These are phyloP conservation scores for Dolichopus griseipennis DNA, from an alignment of 2,888 invertebrate genomes.

Conservation along the genomic window DNA sequence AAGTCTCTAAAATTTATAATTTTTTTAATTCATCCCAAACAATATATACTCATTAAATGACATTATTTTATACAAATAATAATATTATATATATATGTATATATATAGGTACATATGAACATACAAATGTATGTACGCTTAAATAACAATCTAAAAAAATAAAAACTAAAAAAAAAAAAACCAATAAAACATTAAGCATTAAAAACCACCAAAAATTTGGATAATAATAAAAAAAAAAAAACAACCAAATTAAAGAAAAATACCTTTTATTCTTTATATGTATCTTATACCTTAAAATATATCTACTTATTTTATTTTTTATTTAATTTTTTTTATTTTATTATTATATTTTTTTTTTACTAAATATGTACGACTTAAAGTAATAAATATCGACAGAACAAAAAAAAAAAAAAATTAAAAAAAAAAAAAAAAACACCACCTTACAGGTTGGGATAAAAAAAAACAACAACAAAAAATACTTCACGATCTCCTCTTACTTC, in stretches of 20 bases:
- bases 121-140: too few species aligned
- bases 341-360: background rate
- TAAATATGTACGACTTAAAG: slow-evolving; percentile 3
- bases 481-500: background rate
- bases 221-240: slow-evolving; percentile 3
- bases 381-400: background rate
- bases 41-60: too few species aligned
- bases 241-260: background rate
- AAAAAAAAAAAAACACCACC: background rate
- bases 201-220: slow-evolving; percentile 1
- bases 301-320: background rate
- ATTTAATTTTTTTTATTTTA: background rate
- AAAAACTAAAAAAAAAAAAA: background rate
- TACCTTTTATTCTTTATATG: background rate
- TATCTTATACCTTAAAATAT: background rate
- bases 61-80: too few species aligned
- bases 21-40: too few species aligned
- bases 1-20: too few species aligned
- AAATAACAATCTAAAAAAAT: too few species aligned
- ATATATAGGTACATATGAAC: too few species aligned
- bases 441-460: background rate
- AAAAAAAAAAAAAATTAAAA: background rate
- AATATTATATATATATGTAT: too few species aligned
- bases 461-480: background rate
- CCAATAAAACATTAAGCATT: background rate